phyloP scores from a whole-genome alignment of 2,797 vertebrate species.

The Smutsia temminckii region DNA sequence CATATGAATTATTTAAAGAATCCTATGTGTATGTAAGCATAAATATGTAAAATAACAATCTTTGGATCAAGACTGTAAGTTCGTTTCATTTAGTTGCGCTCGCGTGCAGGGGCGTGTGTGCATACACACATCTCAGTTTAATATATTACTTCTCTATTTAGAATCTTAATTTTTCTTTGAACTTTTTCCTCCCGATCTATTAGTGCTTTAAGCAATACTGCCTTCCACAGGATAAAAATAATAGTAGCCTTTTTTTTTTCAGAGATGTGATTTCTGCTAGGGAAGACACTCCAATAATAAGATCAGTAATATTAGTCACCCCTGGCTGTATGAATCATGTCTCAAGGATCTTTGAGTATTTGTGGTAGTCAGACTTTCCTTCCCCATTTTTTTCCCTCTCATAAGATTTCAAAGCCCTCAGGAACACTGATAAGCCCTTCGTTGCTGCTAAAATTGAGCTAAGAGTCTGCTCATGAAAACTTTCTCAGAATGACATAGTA shows the following conservation, averaged over 20 bases:
- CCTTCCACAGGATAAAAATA: constrained; percentile 20
- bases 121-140: not conserved
- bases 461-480: constrained; percentile 17
- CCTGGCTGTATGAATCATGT: constrained; percentile 27
- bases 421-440: not conserved
- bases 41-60: not conserved
- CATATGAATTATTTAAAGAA: constrained; percentile 11
- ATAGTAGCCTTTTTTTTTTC: not conserved
- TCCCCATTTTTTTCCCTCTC: not conserved
- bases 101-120: not conserved
- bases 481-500: constrained; percentile 15
- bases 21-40: not conserved
- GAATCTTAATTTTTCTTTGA: constrained; percentile 25
- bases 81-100: not conserved
- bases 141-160: not conserved
- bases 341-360: not conserved
- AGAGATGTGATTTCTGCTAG: not conserved
- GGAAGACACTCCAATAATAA: not conserved
- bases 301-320: not conserved
- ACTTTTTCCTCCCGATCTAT: not conserved
- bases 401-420: not conserved
- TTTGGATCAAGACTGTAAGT: not conserved
- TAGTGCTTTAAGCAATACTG: constrained; percentile 6
- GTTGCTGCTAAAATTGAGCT: constrained; percentile 14
- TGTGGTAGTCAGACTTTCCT: not conserved